Evolutionary conservation across 2,797 vertebrate species (phyloP).

Genomic region (Amphiprion clarkii): DNA sequence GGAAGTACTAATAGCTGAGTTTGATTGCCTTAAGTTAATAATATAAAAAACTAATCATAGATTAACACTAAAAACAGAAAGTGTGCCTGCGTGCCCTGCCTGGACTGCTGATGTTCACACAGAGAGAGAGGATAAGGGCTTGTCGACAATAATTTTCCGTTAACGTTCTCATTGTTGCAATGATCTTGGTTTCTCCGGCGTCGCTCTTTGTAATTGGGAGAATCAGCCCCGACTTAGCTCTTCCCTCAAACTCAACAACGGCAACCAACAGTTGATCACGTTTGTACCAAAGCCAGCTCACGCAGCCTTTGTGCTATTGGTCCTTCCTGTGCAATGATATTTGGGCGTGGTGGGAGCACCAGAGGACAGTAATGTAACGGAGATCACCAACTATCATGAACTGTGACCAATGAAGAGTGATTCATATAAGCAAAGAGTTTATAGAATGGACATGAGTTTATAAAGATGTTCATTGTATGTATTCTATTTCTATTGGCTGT

Average conservation of each 20-base stretch:
- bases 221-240: slow-evolving; percentile 57
- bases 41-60: slow-evolving; percentile 50
- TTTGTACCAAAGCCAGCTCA: slow-evolving; percentile 84
- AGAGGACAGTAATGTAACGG: slow-evolving; percentile 62
- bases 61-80: slow-evolving; percentile 63
- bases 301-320: slow-evolving; percentile 68
- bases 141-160: slow-evolving; percentile 44
- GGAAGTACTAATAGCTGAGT: slow-evolving; percentile 60
- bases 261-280: slow-evolving; percentile 82
- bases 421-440: slow-evolving; percentile 72
- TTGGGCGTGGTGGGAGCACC: slow-evolving; percentile 48
- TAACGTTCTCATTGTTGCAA: slow-evolving; percentile 32
- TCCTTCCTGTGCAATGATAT: slow-evolving; percentile 68
- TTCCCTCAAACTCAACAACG: slow-evolving; percentile 59
- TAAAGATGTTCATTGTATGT: slow-evolving; percentile 81
- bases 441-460: slow-evolving; percentile 74
- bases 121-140: slow-evolving; percentile 65
- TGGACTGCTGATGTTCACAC: slow-evolving; percentile 46
- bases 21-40: slow-evolving; percentile 79
- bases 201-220: slow-evolving; percentile 40
- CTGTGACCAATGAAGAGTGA: slow-evolving; percentile 74
- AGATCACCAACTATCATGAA: slow-evolving; percentile 70
- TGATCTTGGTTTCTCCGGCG: slow-evolving; percentile 27
- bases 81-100: slow-evolving; percentile 69
- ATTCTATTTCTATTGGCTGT: slow-evolving; percentile 83